Conservation (phyloP, 2,888 invertebrate genomes). For the Troglohyphantes excavatus region DNA sequence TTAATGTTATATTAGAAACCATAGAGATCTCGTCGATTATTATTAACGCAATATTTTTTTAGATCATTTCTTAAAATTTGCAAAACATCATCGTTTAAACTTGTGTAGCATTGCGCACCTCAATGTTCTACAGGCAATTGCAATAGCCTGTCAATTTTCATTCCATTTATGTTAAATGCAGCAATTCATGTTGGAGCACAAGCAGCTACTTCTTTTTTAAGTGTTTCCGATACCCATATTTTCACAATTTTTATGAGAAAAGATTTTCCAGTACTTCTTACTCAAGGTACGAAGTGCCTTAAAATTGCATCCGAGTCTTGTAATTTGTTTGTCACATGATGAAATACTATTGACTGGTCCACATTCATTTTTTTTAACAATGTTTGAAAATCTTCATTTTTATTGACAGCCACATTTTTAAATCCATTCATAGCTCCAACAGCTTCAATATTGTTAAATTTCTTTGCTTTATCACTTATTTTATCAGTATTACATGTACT, state of each 20-base stretch:
- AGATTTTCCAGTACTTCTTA: constrained; percentile 6
- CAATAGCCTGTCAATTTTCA: constrained; percentile 19
- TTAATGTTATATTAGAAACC: too few relatives aligned
- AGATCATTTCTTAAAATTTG: background rate
- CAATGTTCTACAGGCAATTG: constrained; percentile 46
- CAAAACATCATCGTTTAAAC: background rate
- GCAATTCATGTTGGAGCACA: constrained; percentile 35
- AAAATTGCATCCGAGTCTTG: background rate
- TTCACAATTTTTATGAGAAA: background rate
- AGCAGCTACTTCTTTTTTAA: background rate
- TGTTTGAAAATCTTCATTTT: background rate
- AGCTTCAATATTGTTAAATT: background rate
- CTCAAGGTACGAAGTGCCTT: constrained; percentile 21
- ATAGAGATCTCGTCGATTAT: too few relatives aligned
- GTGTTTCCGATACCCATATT: background rate
- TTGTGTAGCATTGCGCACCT: background rate
- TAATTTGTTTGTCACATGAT: background rate
- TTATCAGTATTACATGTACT: background rate
- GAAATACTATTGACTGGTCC: background rate
- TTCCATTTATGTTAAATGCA: constrained; percentile 29
- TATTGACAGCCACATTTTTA: background rate
- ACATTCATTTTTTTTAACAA: background rate
- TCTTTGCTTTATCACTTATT: background rate
- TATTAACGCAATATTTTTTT: too few relatives aligned
- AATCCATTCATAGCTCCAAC: background rate